These are phyloP conservation scores for Mormyrus iriodes DNA, from an alignment of 2,113 vertebrate species.

Conservation along the genomic window DNA sequence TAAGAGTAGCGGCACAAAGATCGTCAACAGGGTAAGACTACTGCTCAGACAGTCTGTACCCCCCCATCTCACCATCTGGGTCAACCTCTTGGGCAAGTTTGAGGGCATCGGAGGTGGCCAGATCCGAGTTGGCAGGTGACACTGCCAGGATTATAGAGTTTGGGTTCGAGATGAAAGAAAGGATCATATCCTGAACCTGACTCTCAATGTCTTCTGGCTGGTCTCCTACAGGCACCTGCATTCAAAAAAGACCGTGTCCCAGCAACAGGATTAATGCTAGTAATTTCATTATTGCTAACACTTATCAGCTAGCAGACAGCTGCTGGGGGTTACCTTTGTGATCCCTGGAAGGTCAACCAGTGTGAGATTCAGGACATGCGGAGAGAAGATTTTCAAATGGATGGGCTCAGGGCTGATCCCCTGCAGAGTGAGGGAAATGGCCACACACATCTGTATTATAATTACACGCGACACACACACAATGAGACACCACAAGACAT, in stretches of 20 bases:
- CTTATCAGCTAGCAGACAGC: not conserved
- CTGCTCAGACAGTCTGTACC: not conserved
- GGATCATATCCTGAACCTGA: slow-evolving; percentile 69
- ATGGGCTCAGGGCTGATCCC: slow-evolving; percentile 68
- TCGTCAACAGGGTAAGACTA: not conserved
- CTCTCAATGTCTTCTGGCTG: slow-evolving; percentile 68
- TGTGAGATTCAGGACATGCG: slow-evolving; percentile 66
- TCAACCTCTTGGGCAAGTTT: slow-evolving; percentile 70
- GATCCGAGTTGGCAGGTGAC: slow-evolving; percentile 70
- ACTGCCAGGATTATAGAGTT: slow-evolving; percentile 68
- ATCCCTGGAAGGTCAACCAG: slow-evolving; percentile 73
- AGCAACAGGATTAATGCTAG: not conserved
- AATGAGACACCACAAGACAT: not conserved
- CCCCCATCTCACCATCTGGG: slow-evolving; percentile 59
- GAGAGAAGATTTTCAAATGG: slow-evolving; percentile 70
- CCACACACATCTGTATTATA: not conserved
- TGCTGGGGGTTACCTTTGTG: slow-evolving; percentile 61
- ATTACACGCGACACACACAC: not conserved
- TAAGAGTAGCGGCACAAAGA: not conserved
- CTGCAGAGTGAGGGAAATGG: slow-evolving; percentile 35
- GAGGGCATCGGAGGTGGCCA: slow-evolving; percentile 67
- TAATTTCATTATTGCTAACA: not conserved
- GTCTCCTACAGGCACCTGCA: slow-evolving; percentile 68
- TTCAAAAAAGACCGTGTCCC: slow-evolving; percentile 10
- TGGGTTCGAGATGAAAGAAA: slow-evolving; percentile 68